These are phyloP conservation scores for Oreochromis tanganicae DNA, from an alignment of 2,113 vertebrate species.

Conservation along the genomic window DNA sequence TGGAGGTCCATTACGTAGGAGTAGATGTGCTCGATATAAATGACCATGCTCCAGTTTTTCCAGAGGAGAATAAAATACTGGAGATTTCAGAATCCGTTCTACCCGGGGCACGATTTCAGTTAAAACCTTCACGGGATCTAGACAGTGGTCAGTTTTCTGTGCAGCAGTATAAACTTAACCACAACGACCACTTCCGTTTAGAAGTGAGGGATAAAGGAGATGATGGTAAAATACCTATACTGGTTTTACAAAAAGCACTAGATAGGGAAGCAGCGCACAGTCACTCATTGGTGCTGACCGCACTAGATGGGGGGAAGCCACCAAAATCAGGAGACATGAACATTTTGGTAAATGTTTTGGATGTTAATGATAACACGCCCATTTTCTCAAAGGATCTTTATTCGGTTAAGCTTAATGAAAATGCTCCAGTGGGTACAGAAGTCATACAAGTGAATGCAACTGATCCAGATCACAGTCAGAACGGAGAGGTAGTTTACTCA, in stretches of 20 bases:
- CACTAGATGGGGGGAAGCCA: slow-evolving; percentile 61
- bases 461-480: slow-evolving; percentile 56
- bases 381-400: slow-evolving; percentile 47
- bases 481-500: slow-evolving; percentile 57
- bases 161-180: slow-evolving; percentile 58
- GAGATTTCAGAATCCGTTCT: slow-evolving; percentile 53
- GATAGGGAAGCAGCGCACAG: slow-evolving; percentile 34
- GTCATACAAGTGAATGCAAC: slow-evolving; percentile 63
- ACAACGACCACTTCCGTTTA: slow-evolving; percentile 57
- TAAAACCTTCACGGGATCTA: slow-evolving; percentile 47
- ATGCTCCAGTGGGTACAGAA: slow-evolving; percentile 22
- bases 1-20: slow-evolving; percentile 59
- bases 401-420: slow-evolving; percentile 10
- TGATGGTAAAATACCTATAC: slow-evolving; percentile 50
- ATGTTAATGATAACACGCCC: slow-evolving; percentile 66
- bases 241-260: slow-evolving; percentile 51
- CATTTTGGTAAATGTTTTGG: slow-evolving; percentile 56
- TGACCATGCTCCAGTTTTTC: slow-evolving; percentile 63
- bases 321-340: slow-evolving; percentile 40
- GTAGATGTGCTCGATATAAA: slow-evolving; percentile 68
- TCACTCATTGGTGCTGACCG: slow-evolving; percentile 26
- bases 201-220: slow-evolving; percentile 39
- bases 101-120: slow-evolving; percentile 36
- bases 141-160: slow-evolving; percentile 50
- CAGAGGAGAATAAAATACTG: slow-evolving; percentile 11